Evolutionary conservation across 2,797 vertebrate species (phyloP).

Genomic region (Gymnoscopelus braueri): DNA sequence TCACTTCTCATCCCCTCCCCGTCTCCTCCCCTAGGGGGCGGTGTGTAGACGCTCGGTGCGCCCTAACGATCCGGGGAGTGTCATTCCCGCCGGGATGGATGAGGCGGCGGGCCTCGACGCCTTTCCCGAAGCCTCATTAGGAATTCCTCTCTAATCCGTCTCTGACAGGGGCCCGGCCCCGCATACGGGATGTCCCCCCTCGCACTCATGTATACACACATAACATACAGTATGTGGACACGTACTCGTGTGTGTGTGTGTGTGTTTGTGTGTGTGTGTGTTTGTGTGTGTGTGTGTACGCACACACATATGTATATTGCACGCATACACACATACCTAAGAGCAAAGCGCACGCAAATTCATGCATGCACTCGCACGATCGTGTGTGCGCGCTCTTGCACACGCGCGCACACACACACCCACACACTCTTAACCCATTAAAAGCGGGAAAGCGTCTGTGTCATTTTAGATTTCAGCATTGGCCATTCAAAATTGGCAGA

Average conservation of each 20-base stretch:
- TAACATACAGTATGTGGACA: background rate
- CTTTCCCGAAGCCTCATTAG: constrained; percentile 92
- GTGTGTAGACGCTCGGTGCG: constrained; percentile 90
- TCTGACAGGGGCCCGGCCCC: constrained; percentile 87
- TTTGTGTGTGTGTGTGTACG: constrained; percentile 48
- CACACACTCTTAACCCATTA: constrained; percentile 35
- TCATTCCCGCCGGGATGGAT: constrained; percentile 90
- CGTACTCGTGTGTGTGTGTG: too few species aligned
- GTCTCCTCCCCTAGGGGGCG: constrained; percentile 89
- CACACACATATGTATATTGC: constrained; percentile 37
- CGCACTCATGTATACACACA: constrained; percentile 29
- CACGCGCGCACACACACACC: constrained; percentile 11
- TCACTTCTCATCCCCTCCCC: constrained; percentile 25
- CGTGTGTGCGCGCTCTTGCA: background rate
- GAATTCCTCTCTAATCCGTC: constrained; percentile 96
- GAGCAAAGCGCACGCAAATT: background rate
- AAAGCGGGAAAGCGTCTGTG: too few species aligned
- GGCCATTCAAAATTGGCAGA: too few species aligned
- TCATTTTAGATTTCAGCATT: too few species aligned
- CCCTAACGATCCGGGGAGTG: constrained; percentile 90
- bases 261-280: too few species aligned
- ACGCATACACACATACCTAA: too few species aligned
- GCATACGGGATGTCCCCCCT: constrained; percentile 81
- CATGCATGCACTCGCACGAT: background rate
- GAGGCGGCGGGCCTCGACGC: constrained; percentile 75